Conservation (phyloP, 2,888 invertebrate species). For the Troglohyphantes excavatus region DNA sequence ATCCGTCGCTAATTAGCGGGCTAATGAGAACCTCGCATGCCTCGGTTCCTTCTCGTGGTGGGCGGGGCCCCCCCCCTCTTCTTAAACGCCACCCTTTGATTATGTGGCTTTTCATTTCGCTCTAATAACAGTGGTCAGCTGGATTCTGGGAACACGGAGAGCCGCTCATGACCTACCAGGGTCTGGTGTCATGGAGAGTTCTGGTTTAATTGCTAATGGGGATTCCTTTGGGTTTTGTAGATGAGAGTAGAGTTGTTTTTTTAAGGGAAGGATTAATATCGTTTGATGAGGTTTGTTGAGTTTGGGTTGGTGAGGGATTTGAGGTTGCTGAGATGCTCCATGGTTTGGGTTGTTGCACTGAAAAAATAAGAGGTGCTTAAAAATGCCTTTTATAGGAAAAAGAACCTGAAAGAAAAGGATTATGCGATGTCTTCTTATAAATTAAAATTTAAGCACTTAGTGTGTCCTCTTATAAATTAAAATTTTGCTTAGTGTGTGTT, state of each 20-base stretch:
- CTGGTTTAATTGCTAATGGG: not conserved
- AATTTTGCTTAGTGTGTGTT: no score
- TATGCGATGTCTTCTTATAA: no score
- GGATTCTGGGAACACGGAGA: not conserved
- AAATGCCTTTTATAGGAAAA: no score
- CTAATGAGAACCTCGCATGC: constrained; percentile 69
- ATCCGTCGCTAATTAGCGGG: constrained; percentile 59
- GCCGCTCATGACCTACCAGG: not conserved
- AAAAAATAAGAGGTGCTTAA: no score
- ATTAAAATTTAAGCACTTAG: no score
- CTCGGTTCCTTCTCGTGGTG: constrained; percentile 12
- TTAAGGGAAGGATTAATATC: no score
- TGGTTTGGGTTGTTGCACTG: no score
- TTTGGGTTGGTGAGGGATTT: no score
- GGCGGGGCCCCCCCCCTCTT: constrained; percentile 7
- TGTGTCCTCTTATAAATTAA: no score
- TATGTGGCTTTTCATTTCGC: constrained; percentile 35
- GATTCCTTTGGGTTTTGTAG: not conserved
- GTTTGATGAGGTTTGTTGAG: not conserved
- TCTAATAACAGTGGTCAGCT: constrained; percentile 39
- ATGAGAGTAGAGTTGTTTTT: no score
- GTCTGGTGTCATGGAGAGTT: not conserved
- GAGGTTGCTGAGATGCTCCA: no score
- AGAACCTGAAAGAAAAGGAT: no score
- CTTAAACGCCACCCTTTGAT: constrained; percentile 61